Percentiles rank a stretch among this genome's conserved stretches.
These are phyloP conservation scores for Tipula vernalis DNA, from an alignment of 2,888 invertebrate genomes.

Conservation along the genomic window DNA sequence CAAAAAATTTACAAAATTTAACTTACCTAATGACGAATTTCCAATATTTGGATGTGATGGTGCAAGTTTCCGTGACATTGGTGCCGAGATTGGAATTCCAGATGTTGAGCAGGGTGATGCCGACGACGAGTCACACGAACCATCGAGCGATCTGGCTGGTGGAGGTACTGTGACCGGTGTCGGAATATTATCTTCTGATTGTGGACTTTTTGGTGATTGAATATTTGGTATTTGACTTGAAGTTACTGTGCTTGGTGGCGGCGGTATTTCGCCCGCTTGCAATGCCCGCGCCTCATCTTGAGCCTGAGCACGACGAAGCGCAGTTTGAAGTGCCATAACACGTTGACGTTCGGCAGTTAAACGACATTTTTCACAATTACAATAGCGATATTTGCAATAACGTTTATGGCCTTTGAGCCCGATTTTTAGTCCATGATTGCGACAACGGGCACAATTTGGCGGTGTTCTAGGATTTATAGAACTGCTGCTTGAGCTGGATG, in stretches of 20 bases:
- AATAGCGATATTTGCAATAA: conserved; percentile 75
- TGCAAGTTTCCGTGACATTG: conserved; percentile 35
- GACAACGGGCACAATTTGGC: conserved; percentile 85
- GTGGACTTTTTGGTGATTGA: conserved; percentile 17
- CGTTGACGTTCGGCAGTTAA: conserved; percentile 76
- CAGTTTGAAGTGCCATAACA: conserved; percentile 83
- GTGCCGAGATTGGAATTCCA: conserved; percentile 28
- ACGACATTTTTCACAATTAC: conserved; percentile 76
- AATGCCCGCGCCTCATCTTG: conserved; percentile 61
- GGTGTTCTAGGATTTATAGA: conserved; percentile 61
- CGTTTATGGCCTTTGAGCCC: conserved; percentile 85
- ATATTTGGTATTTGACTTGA: conserved; percentile 25
- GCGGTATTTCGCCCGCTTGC: conserved; percentile 38
- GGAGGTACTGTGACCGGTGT: conserved; percentile 32
- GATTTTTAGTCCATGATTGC: conserved; percentile 82
- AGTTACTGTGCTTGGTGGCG: conserved; percentile 33
- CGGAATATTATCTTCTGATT: conserved; percentile 25
- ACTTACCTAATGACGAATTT: conserved; percentile 10
- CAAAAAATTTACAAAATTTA: neutral
- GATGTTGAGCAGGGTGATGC: conserved; percentile 45
- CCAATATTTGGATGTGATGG: conserved; percentile 37
- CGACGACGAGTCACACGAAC: conserved; percentile 47
- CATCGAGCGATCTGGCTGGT: conserved; percentile 35
- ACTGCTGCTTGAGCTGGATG: conserved; percentile 40
- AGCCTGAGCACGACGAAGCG: conserved; percentile 67